A percentile compares a stretch with the other conserved stretches of the same genome.
phyloP scores from a whole-genome alignment of 1,140 invertebrate species.

The Spodoptera frugiperda region DNA sequence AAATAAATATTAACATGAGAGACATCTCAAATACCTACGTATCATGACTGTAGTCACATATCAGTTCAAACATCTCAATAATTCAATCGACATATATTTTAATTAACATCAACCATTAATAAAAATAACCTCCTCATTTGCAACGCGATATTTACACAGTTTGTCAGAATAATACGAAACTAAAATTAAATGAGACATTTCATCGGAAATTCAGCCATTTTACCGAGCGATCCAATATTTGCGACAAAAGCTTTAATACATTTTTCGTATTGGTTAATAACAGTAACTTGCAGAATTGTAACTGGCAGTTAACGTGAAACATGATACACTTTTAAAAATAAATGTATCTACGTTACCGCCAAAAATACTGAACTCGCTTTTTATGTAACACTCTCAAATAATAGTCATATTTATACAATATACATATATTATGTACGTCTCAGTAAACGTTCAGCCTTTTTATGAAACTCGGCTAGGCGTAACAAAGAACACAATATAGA shows the following conservation, averaged over 20 bases:
- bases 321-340: slow-evolving; percentile 39
- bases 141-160: neutral
- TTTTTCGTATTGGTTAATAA: slow-evolving; percentile 38
- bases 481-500: neutral
- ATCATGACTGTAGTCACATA: too few relatives aligned
- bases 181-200: slow-evolving; percentile 15
- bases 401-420: neutral
- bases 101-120: neutral
- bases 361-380: slow-evolving; percentile 9
- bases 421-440: neutral
- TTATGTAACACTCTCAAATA: slow-evolving; percentile 14
- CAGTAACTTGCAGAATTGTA: slow-evolving; percentile 35
- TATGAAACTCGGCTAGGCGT: too few relatives aligned
- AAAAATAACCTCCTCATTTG: neutral
- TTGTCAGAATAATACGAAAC: neutral
- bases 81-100: neutral
- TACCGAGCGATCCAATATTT: neutral
- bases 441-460: neutral
- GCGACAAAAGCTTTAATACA: slow-evolving; percentile 25
- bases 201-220: neutral
- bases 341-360: slow-evolving; percentile 12
- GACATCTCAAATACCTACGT: too few relatives aligned
- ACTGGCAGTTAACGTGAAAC: slow-evolving; percentile 38
- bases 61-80: neutral
- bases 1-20: too few relatives aligned